Evolutionary conservation across 2,113 vertebrate species (phyloP).

Genomic region (Pteruthius melanotis): DNA sequence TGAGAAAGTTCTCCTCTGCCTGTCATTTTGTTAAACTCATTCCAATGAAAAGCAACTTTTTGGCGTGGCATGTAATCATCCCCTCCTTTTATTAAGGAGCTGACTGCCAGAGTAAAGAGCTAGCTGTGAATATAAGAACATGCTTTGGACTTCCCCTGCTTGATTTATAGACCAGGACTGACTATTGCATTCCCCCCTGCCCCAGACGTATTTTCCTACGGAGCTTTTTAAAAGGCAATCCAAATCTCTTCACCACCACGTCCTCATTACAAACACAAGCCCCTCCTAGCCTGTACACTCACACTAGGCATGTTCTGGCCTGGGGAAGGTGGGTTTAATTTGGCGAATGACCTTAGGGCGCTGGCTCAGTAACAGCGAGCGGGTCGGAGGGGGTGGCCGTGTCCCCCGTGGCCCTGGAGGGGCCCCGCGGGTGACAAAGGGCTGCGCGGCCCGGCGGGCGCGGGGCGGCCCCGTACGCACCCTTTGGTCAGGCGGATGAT

Average conservation of each 20-base stretch:
- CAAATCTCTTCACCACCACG: background rate
- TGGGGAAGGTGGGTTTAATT: background rate
- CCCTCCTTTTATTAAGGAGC: background rate
- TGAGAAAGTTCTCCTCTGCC: background rate
- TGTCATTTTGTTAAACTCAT: background rate
- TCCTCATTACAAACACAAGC: background rate
- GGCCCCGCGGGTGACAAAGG: background rate
- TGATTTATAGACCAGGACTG: background rate
- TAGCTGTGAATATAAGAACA: background rate
- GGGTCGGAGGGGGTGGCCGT: background rate
- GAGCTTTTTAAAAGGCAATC: background rate
- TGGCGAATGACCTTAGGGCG: background rate
- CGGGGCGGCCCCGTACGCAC: conserved; percentile 70
- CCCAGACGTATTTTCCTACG: background rate
- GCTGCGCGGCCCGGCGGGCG: background rate
- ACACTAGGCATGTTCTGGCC: background rate
- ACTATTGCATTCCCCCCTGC: background rate
- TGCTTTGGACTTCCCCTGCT: background rate
- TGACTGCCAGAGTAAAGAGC: background rate
- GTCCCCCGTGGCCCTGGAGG: background rate
- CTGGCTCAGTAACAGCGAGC: background rate
- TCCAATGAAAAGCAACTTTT: background rate
- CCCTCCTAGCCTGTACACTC: background rate
- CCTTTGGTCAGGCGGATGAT: conserved; percentile 97
- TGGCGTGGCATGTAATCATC: background rate